Evolutionary conservation across 2,797 vertebrate species (phyloP).

Genomic region (Staurois parvus): DNA sequence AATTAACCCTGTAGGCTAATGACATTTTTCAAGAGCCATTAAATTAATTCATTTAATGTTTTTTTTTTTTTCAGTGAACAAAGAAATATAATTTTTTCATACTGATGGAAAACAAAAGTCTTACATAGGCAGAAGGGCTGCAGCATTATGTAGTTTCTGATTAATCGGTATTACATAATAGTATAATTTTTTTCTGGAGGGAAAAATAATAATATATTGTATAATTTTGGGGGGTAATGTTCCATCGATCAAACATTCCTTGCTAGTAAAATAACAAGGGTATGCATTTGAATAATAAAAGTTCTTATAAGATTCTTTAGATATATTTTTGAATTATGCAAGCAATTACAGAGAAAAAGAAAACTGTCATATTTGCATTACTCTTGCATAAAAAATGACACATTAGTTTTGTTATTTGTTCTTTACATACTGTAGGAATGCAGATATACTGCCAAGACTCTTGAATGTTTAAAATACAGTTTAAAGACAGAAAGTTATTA

Average conservation of each 20-base stretch:
- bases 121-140: conserved; percentile 51
- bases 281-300: conserved; percentile 13
- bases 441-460: not conserved
- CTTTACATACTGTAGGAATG: not conserved
- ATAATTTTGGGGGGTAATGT: conserved; percentile 2
- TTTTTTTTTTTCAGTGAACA: conserved; percentile 70
- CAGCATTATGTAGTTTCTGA: conserved; percentile 12
- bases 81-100: conserved; percentile 65
- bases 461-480: not conserved
- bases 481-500: not conserved
- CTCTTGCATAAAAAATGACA: not conserved
- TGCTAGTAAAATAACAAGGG: not conserved
- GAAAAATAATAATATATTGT: conserved; percentile 24
- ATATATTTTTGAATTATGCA: not conserved
- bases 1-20: conserved; percentile 80
- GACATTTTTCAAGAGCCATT: conserved; percentile 66
- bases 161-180: conserved; percentile 57
- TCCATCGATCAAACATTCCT: conserved; percentile 48
- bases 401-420: not conserved
- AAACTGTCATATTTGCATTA: conserved; percentile 3
- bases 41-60: conserved; percentile 75
- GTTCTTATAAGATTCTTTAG: not conserved
- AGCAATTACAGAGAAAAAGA: conserved; percentile 15
- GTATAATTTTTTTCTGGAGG: conserved; percentile 12
- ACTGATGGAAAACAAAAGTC: conserved; percentile 63